Conservation (phyloP, 1,140 invertebrate genomes). For the Diuraphis noxia region DNA sequence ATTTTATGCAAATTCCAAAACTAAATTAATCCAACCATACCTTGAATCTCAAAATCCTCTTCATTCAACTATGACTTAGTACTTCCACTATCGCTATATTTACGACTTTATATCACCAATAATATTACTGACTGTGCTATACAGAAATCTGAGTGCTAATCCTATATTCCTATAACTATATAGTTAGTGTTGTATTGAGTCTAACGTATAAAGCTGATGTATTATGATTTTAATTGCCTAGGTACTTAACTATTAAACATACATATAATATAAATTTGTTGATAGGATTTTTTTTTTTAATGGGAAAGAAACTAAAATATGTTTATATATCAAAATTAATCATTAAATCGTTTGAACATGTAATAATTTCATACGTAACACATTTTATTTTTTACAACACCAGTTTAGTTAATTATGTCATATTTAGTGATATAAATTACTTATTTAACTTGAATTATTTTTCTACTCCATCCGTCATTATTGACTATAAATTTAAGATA, state of each 20-base stretch:
- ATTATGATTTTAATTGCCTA: not conserved
- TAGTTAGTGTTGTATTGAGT: not conserved
- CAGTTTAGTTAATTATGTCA: no score
- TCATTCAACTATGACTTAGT: slow-evolving; percentile 6
- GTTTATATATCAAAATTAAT: no score
- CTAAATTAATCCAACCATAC: slow-evolving; percentile 22
- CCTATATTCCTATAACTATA: not conserved
- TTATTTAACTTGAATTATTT: no score
- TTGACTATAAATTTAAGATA: not conserved
- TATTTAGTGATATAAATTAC: not conserved
- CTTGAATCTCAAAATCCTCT: not conserved
- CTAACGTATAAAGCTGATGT: not conserved
- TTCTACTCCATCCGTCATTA: not conserved
- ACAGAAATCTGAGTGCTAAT: not conserved
- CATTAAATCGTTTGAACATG: no score
- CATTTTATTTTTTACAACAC: not conserved
- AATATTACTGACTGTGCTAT: not conserved
- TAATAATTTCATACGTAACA: no score
- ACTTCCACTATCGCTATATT: not conserved
- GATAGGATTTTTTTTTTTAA: no score
- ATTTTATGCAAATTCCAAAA: slow-evolving; percentile 6
- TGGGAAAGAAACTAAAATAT: no score
- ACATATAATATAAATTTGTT: no score
- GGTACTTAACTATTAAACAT: not conserved
- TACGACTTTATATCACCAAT: not conserved